phyloP scores from a whole-genome alignment of 2,888 invertebrate species.

The Orthosia incerta region DNA sequence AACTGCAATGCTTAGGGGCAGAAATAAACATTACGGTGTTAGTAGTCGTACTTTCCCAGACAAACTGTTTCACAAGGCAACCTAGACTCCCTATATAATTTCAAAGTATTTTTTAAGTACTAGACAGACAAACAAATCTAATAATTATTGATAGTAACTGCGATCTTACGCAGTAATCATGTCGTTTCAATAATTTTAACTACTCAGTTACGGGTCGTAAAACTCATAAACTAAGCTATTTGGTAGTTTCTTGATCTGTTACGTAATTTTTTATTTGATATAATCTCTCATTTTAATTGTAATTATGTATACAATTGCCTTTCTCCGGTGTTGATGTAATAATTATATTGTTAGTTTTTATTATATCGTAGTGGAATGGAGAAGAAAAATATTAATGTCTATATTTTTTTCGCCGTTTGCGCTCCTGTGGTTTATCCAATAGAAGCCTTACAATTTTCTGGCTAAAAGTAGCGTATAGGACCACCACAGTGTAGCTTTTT shows the following conservation, averaged over 20 bases:
- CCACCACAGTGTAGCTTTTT: too few relatives aligned
- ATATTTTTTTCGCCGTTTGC: too few relatives aligned
- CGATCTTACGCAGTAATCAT: conserved; percentile 14
- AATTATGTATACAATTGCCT: conserved; percentile 37
- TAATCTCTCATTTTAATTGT: conserved; percentile 38
- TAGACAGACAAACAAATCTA: not conserved
- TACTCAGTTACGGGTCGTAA: conserved; percentile 9
- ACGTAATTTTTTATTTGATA: conserved; percentile 38
- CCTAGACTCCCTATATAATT: not conserved
- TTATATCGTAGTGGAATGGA: not conserved
- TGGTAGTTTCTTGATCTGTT: conserved; percentile 26
- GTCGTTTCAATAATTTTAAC: conserved; percentile 29
- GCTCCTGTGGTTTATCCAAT: too few relatives aligned
- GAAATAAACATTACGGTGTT: too few relatives aligned
- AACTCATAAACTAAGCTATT: conserved; percentile 23
- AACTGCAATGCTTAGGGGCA: too few relatives aligned
- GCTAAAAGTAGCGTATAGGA: too few relatives aligned
- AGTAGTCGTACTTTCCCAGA: not conserved
- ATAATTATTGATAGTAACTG: conserved; percentile 34
- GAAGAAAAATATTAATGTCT: not conserved
- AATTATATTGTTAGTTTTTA: conserved; percentile 19
- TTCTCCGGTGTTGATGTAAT: conserved; percentile 38
- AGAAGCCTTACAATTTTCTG: too few relatives aligned
- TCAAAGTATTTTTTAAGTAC: not conserved
- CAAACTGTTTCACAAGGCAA: not conserved